Evolutionary conservation across 2,797 vertebrate genomes (phyloP), one percentile per base, ranked within the genome.

Genomic region (Pangasius krempfi): DNA sequence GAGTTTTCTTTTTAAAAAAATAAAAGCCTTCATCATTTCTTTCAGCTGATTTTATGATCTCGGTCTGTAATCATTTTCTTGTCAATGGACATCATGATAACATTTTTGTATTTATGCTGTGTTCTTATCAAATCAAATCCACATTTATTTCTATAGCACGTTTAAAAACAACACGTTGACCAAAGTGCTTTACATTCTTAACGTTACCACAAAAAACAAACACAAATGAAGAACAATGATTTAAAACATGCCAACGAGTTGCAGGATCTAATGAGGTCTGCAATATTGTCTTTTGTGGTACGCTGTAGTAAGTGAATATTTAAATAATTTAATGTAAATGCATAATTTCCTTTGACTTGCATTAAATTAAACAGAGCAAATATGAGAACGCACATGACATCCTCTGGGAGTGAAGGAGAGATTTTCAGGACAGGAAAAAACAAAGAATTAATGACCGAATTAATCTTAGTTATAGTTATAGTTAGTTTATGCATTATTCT

Each of bases 1-100:
- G 89, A 4, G 60, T 47, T 64, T 87, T 88, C 90, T 84, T 88
- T 70, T 87, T 66, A 85, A 52, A 90, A 76, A 90, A 84, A 37
- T 2, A 37, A 37, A 37, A 37, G 40, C 40, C 40, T 40, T 13
- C 58, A 13, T 86, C 30, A 14, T 6, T 72, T 88, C 54, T 68
- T 88, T 22, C n/a, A 12, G 5, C 14, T 44, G 40, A 70, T 52
- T 82, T 62, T 22, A 14, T 30, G 25, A 58, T 37, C 20, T 8
- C 30, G 9, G 16, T 52, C 16, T 33, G 0, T 62, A 16, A 82
- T 62, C 13, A 44, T 40, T 40, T 60, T 54, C 47, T 25, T 58
- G 20, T 81, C 33, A 40, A 18, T 30, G 5, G 62, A 40, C 4
- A 6, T 40, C 44, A 44, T 25, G 8, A 33, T 82, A 60, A 40